Base-by-base conservation (phyloP, 2,888 invertebrate genomes). In the Drosophila lacicola region DNA sequence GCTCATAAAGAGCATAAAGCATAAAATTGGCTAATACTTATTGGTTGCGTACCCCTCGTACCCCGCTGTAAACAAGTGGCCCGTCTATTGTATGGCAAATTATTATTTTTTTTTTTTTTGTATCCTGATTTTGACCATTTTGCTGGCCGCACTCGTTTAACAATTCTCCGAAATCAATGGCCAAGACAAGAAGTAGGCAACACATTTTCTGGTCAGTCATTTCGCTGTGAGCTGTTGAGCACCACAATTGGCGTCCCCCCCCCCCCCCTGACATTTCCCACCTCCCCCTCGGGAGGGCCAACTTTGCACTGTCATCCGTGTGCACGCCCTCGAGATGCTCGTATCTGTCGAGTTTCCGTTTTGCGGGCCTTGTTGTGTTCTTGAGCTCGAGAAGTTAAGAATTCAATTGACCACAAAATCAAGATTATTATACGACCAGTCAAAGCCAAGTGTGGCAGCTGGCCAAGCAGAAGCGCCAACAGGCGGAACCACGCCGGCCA, bases 321-420 rank as follows among this genome's bases (percentile, higher is more conserved):
- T 77, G 76, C 75, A 82, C 82, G 87, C 87, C 88, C 87, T 76
- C 74, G 58, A 82, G 86, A 70, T 78, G 73, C 82, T 74, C 72
- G 74, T 70, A 66, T 70, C 70, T 72, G 46, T 70, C 65, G 50
- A 54, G 63, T 17, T 44, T 72, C 57, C 62, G 42, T 42, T 71
- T 65, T 67, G 56, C 42, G 61, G 29, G 65, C 64, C 73, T 63
- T 80, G 81, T 79, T 78, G 74, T 71, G 74, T 75, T 82, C 75
- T 83, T 82, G 61, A 78, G 77, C 77, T 77, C 55, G 74, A 74
- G 77, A 83, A 84, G 90, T 88, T 89, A 82, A 80, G 88, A 88
- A 90, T 90, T 90, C 90, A 90, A 90, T 90, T 90, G 90, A 90
- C 90, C 90, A 80, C 88, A 86, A 90, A 90, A 90, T 90, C 90